Conservation (phyloP, 2,888 invertebrate genomes). For the Serrognathus titanus region DNA sequence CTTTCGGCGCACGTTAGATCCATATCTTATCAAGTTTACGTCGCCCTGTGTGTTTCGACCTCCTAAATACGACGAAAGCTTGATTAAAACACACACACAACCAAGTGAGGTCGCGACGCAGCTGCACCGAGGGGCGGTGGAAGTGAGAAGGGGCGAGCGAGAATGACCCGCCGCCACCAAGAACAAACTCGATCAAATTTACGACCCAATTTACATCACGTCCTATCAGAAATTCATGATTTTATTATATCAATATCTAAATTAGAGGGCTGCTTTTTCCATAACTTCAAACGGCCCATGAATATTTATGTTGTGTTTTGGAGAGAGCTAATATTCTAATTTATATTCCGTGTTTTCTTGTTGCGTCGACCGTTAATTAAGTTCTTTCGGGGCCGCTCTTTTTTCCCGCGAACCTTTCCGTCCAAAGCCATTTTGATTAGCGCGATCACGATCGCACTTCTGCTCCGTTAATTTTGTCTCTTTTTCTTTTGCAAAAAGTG, state of each 20-base stretch:
- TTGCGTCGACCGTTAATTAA: not conserved
- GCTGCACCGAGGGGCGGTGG: not conserved
- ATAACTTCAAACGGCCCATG: conserved; percentile 16
- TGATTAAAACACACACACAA: not conserved
- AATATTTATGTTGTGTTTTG: conserved; percentile 12
- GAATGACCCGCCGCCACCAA: not conserved
- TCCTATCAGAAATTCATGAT: conserved; percentile 12
- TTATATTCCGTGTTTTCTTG: conserved; percentile 19
- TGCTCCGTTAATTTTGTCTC: no score
- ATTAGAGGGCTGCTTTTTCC: conserved; percentile 10
- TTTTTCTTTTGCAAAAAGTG: no score
- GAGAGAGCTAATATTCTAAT: conserved; percentile 20
- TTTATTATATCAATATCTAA: conserved; percentile 9
- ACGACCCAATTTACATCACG: conserved; percentile 7
- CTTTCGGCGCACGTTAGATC: no score
- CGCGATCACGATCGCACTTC: no score
- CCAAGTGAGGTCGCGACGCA: not conserved
- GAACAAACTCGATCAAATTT: not conserved
- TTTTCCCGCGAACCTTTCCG: not conserved
- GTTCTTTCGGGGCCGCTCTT: not conserved
- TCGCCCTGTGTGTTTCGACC: not conserved
- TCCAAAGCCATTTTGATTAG: not conserved
- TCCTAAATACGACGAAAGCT: not conserved
- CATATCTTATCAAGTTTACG: no score
- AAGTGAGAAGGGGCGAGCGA: not conserved